Conservation (phyloP, 1,140 invertebrate genomes). For the Bilobella aurantiaca region DNA sequence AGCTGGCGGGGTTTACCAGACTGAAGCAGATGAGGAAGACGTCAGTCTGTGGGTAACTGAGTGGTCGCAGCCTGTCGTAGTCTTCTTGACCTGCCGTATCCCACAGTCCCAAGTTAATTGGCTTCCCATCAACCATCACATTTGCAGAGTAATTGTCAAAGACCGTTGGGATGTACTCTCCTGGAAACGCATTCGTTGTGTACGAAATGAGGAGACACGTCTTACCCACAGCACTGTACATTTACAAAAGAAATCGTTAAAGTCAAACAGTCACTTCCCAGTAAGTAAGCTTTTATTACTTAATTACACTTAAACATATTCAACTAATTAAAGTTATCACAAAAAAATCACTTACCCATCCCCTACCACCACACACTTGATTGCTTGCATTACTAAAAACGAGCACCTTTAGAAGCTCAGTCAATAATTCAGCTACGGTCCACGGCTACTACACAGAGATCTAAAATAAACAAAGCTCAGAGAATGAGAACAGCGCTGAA, state of each 20-base stretch:
- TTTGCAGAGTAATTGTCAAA: slow-evolving; percentile 99
- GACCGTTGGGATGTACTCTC: slow-evolving; percentile 40
- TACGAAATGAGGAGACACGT: slow-evolving; percentile 92
- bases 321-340: not conserved
- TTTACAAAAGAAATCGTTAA: no score
- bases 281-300: no score
- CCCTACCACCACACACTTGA: not conserved
- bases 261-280: no score
- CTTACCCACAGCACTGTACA: slow-evolving; percentile 85
- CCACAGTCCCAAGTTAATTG: slow-evolving; percentile 90
- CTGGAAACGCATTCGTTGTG: slow-evolving; percentile 91
- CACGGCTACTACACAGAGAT: no score
- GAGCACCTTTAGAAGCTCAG: not conserved
- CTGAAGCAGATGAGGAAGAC: slow-evolving; percentile 98
- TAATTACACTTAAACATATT: not conserved
- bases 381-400: not conserved
- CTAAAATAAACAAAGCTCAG: no score
- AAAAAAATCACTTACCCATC: not conserved
- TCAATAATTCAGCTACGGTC: not conserved
- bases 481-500: no score
- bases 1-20: slow-evolving; percentile 94
- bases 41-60: slow-evolving; percentile 96
- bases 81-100: slow-evolving; percentile 81
- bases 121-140: slow-evolving; percentile 98
- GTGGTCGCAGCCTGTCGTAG: slow-evolving; percentile 83